These are phyloP conservation scores for Adelges cooleyi DNA, from an alignment of 1,140 invertebrate genomes.

Conservation along the genomic window DNA sequence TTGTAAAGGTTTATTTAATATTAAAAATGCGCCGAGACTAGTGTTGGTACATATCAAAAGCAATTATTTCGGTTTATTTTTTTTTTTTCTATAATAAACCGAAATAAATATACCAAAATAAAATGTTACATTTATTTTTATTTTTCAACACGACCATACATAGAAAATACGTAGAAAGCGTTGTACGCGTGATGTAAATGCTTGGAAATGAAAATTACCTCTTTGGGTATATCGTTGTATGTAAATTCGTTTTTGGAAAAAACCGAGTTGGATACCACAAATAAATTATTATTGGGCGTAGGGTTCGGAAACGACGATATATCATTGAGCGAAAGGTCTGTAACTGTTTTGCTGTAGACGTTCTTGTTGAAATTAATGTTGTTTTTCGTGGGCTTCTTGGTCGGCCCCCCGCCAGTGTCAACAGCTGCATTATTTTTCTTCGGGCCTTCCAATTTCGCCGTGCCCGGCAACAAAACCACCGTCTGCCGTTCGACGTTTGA, in stretches of 20 bases:
- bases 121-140: too few relatives aligned
- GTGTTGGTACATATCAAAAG: too few relatives aligned
- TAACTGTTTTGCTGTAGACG: conserved; percentile 18
- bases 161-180: too few relatives aligned
- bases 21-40: too few relatives aligned
- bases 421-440: neutral
- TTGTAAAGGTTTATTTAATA: too few relatives aligned
- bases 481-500: too few relatives aligned
- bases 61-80: too few relatives aligned
- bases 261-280: conserved; percentile 20
- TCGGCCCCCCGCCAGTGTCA: neutral
- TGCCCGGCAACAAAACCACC: neutral
- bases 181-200: neutral
- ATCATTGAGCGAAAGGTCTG: conserved; percentile 15
- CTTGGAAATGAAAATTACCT: neutral
- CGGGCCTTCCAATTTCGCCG: neutral
- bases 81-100: too few relatives aligned
- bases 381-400: neutral
- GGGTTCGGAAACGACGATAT: conserved; percentile 22
- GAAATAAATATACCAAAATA: too few relatives aligned
- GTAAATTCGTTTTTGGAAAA: conserved; percentile 19
- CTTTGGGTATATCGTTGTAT: conserved; percentile 1
- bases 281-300: conserved; percentile 18
- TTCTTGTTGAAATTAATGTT: conserved; percentile 24
- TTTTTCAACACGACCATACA: too few relatives aligned